phyloP scores from a whole-genome alignment of 2,113 vertebrate genomes.

The Dipodomys stephensi region DNA sequence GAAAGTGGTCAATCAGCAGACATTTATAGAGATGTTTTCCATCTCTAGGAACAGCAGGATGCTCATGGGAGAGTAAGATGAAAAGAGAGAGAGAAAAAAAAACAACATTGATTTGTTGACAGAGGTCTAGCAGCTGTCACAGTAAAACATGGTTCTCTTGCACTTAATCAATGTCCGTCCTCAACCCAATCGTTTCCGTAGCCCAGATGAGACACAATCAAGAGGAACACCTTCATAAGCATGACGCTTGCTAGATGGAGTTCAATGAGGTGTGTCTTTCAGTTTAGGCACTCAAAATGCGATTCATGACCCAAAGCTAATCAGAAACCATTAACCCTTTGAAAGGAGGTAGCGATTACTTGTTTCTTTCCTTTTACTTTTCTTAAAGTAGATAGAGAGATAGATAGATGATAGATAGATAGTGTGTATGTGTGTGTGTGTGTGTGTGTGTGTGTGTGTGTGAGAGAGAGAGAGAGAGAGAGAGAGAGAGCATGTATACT shows the following conservation, averaged over 20 bases:
- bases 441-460: neutral
- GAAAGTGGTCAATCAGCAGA: conserved; percentile 83
- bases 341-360: conserved; percentile 68
- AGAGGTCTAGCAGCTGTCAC: conserved; percentile 86
- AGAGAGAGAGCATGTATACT: neutral
- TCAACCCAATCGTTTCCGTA: conserved; percentile 84
- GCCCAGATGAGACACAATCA: conserved; percentile 88
- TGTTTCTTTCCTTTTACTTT: neutral
- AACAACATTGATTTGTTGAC: conserved; percentile 89
- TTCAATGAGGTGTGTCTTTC: conserved; percentile 87
- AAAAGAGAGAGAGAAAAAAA: neutral
- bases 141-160: conserved; percentile 86
- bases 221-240: conserved; percentile 88
- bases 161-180: conserved; percentile 88
- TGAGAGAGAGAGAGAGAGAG: too few relatives aligned
- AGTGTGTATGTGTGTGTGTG: too few relatives aligned
- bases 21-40: conserved; percentile 83
- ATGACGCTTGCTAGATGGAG: conserved; percentile 85
- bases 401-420: too few relatives aligned
- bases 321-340: conserved; percentile 84
- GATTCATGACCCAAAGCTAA: conserved; percentile 84
- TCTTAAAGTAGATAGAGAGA: neutral
- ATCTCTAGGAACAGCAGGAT: conserved; percentile 82
- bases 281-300: conserved; percentile 80
- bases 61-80: conserved; percentile 82